Conservation (phyloP, 2,888 invertebrate species). For the Lamproptera curius region DNA sequence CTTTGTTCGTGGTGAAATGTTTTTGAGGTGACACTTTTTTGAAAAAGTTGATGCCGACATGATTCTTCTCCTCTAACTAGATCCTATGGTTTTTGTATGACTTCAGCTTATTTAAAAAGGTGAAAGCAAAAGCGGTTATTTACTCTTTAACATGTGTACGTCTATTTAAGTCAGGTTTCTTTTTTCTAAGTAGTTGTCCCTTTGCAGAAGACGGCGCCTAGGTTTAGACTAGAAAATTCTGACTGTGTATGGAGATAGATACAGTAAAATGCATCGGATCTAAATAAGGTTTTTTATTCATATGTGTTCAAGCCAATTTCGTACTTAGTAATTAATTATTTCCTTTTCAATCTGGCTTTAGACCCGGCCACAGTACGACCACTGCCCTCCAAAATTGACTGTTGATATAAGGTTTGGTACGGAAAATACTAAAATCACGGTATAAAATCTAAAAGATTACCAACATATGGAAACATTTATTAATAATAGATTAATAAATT, state of each 20-base stretch:
- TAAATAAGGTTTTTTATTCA: neutral
- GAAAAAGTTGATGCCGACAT: neutral
- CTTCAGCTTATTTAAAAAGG: too few species aligned
- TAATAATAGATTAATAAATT: too few species aligned
- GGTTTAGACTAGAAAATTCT: neutral
- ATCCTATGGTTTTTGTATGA: neutral
- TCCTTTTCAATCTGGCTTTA: neutral
- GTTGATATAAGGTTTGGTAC: neutral
- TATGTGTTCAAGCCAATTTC: too few species aligned
- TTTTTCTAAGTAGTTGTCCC: neutral
- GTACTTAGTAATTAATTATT: neutral
- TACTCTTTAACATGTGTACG: neutral
- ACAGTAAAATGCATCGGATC: neutral
- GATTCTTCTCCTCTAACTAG: neutral
- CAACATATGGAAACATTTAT: too few species aligned
- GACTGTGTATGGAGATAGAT: neutral
- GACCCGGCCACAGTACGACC: neutral
- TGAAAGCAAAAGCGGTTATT: too few species aligned
- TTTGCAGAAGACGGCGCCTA: neutral
- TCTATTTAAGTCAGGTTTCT: neutral
- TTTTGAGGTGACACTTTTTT: neutral
- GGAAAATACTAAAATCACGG: neutral
- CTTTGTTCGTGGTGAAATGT: neutral
- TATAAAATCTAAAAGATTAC: too few species aligned
- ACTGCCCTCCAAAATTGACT: neutral